Conservation (phyloP, 1,140 invertebrate genomes). For the Drosophila trapezifrons region DNA sequence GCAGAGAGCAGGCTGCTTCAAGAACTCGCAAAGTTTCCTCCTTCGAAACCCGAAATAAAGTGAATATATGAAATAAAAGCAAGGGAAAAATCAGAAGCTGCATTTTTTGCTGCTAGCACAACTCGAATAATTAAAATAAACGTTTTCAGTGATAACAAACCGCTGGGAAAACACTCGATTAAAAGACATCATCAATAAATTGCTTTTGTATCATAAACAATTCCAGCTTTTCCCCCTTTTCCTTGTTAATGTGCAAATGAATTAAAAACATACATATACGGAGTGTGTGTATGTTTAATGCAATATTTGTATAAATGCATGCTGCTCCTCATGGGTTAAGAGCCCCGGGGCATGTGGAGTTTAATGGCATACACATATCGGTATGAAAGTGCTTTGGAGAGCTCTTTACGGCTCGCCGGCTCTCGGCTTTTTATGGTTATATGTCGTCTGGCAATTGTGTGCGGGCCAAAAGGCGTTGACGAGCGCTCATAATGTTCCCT, state of each 20-base stretch:
- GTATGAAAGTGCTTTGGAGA: slow-evolving; percentile 44
- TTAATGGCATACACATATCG: slow-evolving; percentile 48
- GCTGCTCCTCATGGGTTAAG: slow-evolving; percentile 18
- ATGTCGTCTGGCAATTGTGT: slow-evolving; percentile 40
- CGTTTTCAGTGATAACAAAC: slow-evolving; percentile 62
- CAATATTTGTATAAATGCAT: slow-evolving; percentile 45
- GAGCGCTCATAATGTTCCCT: slow-evolving; percentile 14
- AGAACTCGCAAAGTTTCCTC: background rate
- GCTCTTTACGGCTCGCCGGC: slow-evolving; percentile 45
- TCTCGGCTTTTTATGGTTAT: slow-evolving; percentile 30
- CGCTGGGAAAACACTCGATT: slow-evolving; percentile 47
- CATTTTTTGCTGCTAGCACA: slow-evolving; percentile 20
- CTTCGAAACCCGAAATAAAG: slow-evolving; percentile 4
- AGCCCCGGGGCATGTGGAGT: slow-evolving; percentile 33
- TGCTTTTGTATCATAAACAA: slow-evolving; percentile 64
- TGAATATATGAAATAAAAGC: slow-evolving; percentile 19
- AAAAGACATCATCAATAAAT: slow-evolving; percentile 72
- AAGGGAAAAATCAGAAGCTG: slow-evolving; percentile 15
- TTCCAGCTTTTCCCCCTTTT: slow-evolving; percentile 26
- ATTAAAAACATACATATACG: slow-evolving; percentile 59
- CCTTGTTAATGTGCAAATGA: slow-evolving; percentile 63
- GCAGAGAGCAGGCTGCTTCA: slow-evolving; percentile 37
- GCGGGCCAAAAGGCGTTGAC: slow-evolving; percentile 43
- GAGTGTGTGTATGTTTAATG: slow-evolving; percentile 37
- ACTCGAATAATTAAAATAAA: slow-evolving; percentile 75